Evolutionary conservation across 2,888 invertebrate genomes (phyloP).

Genomic region (Polydrusus pterygomalis): DNA sequence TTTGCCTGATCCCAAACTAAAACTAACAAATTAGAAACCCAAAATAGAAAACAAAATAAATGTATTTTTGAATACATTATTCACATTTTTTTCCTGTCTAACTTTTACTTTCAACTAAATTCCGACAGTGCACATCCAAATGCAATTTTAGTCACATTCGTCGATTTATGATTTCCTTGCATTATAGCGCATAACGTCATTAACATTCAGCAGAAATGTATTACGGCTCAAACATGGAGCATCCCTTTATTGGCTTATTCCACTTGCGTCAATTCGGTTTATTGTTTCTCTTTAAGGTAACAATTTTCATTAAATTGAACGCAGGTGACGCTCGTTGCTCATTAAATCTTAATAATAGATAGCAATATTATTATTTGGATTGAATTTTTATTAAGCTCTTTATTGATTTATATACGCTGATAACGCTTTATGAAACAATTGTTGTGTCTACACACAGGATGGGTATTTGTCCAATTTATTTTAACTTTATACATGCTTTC

Average conservation of each 20-base stretch:
- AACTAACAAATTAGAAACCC: no score
- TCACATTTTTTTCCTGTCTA: no score
- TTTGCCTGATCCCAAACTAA: no score
- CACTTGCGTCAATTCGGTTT: conserved; percentile 44
- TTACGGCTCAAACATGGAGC: not conserved
- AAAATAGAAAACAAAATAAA: no score
- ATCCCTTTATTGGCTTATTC: conserved; percentile 25
- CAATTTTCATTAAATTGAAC: conserved; percentile 37
- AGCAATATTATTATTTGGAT: conserved; percentile 41
- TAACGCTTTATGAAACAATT: conserved; percentile 27
- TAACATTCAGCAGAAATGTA: not conserved
- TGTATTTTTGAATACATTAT: no score
- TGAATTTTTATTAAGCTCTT: conserved; percentile 41
- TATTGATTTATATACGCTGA: conserved; percentile 27
- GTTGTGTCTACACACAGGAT: conserved; percentile 24
- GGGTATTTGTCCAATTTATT: not conserved
- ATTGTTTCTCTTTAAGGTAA: conserved; percentile 44
- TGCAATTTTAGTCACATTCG: not conserved
- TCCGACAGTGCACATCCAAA: not conserved
- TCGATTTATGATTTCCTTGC: no score
- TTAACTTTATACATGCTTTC: not conserved
- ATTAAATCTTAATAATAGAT: conserved; percentile 47
- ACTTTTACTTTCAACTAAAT: no score
- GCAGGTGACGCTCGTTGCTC: conserved; percentile 27
- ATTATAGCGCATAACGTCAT: not conserved